A percentile compares a stretch with the other conserved stretches of the same genome.
phyloP scores from a whole-genome alignment of 2,113 vertebrate genomes.

The Brienomyrus longianalis region DNA sequence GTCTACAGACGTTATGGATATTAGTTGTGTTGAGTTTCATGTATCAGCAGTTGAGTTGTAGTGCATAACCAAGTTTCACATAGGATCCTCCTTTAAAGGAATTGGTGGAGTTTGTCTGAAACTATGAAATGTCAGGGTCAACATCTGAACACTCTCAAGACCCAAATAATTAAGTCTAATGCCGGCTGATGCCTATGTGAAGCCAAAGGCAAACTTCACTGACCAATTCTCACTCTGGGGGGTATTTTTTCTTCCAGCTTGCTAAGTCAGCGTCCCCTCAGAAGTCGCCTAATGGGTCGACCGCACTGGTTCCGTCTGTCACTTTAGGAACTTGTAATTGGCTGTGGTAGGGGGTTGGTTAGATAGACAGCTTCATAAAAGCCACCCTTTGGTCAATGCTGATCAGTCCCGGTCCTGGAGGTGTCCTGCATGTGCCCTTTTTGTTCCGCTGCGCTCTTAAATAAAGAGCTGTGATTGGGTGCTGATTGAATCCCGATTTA shows the following conservation, averaged over 20 bases:
- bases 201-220: neutral
- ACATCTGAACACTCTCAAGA: neutral
- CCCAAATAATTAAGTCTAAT: neutral
- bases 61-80: conserved; percentile 7
- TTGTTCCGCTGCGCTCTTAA: neutral
- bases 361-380: neutral
- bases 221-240: neutral
- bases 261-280: neutral
- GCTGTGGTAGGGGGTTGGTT: neutral
- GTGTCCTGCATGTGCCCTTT: neutral
- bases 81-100: neutral
- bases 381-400: neutral
- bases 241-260: neutral
- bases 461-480: neutral
- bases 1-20: neutral
- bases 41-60: neutral
- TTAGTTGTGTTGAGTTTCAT: conserved; percentile 13
- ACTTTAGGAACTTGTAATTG: neutral
- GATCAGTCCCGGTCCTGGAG: neutral
- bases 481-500: neutral
- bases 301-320: neutral
- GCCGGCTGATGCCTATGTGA: neutral
- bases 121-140: neutral
- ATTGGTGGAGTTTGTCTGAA: neutral
- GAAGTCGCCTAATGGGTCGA: neutral